A percentile compares a stretch with the other conserved stretches of the same genome.
These are phyloP conservation scores for Eciton burchellii DNA, from an alignment of 1,140 invertebrate species.

Conservation along the genomic window DNA sequence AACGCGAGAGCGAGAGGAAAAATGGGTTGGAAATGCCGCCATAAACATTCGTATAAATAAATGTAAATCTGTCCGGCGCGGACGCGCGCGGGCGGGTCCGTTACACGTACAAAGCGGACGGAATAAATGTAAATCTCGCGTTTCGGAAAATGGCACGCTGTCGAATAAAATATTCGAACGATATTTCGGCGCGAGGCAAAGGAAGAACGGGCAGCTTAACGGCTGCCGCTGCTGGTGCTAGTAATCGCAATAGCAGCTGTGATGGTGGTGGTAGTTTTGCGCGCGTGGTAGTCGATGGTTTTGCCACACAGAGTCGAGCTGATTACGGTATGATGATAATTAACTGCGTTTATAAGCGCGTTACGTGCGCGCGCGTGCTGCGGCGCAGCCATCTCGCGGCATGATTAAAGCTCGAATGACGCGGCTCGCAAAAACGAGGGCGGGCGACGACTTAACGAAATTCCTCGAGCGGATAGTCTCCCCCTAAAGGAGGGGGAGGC, in stretches of 20 bases:
- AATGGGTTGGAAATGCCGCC: conserved; percentile 49
- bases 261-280: conserved; percentile 9
- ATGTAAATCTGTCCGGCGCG: conserved; percentile 54
- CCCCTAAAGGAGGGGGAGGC: not conserved
- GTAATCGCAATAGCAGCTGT: too few species aligned
- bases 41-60: conserved; percentile 60
- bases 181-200: conserved; percentile 7
- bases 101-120: conserved; percentile 35
- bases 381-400: conserved; percentile 5
- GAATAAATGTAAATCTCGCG: conserved; percentile 55
- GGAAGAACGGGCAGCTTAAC: too few species aligned
- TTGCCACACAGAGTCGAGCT: conserved; percentile 30
- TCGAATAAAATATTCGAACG: conserved; percentile 55
- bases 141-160: conserved; percentile 24
- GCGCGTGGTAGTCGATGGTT: conserved; percentile 36
- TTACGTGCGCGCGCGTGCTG: conserved; percentile 24
- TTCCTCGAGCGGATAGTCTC: not conserved
- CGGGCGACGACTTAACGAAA: conserved; percentile 20
- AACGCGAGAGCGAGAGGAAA: conserved; percentile 23
- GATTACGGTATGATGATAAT: conserved; percentile 58
- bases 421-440: conserved; percentile 27
- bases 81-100: conserved; percentile 23
- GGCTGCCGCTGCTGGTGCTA: too few species aligned
- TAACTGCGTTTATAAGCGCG: conserved; percentile 56
- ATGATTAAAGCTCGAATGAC: conserved; percentile 51